Evolutionary conservation across 2,888 invertebrate genomes (phyloP), one percentile per base, ranked within the genome.

Genomic region (Tetragonula carbonaria): DNA sequence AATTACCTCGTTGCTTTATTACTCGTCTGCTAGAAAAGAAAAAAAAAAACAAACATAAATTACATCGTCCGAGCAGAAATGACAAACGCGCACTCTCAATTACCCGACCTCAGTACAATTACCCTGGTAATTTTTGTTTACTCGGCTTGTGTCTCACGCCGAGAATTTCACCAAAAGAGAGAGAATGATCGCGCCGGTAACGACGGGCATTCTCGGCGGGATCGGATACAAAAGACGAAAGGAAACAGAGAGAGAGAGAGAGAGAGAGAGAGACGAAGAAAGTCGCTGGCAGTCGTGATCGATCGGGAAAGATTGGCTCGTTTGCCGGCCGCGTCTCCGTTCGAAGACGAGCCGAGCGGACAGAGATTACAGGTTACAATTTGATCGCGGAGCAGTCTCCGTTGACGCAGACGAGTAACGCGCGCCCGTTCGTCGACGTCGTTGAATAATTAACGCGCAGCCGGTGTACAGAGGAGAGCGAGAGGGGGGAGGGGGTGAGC

Each of bases 391-490:
- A 23, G 8, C 23, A 62, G 70, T 63, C 59, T 77, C 74, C 81
- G 79, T 84, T 74, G 45, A 45, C 8, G 45, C 45, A 67, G 21
- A 78, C 62, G 77, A 73, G 77, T 55, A 72, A 73, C 72, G 75
- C 74, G 73, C 77, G 28, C 28, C 2, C 78, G 78, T 80, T 80
- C 83, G 38, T 5, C 83, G 74, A 57, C 67, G 66, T 73, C 84
- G 55, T 72, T 87, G 89, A 88, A 88, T 88, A 88, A 89, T 88
- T 84, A 87, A 88, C 82, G 70, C 65, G 62, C 50, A 65, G 73
- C 53, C 70, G 75, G 45, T 50, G 59, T 59, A 73, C 71, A 14
- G 23, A 23, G 38, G 45, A 33, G 45, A 8, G 45, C 11, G 8
- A 8, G 45, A 33, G 8, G 45, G 0, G 38, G 38, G 38, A 3